Evolutionary conservation across 2,113 vertebrate species (phyloP).

Genomic region (Notarius lentiginosus): DNA sequence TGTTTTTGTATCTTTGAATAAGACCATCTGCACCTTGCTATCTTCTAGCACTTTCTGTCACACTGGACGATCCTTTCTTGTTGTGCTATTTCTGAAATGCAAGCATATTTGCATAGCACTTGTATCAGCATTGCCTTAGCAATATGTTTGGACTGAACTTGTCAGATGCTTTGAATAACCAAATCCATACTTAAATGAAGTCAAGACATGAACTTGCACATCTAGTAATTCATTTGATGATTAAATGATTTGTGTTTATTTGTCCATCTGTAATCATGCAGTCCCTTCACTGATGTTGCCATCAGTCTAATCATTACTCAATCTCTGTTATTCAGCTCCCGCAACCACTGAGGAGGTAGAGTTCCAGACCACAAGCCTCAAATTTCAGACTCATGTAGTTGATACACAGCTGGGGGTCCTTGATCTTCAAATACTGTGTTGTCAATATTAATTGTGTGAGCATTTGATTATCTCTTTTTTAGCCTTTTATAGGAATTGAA

Average conservation of each 20-base stretch:
- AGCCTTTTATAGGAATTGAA: background rate
- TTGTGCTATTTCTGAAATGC: background rate
- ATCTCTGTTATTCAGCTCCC: background rate
- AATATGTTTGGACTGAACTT: background rate
- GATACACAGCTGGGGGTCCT: background rate
- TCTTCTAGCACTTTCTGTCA: background rate
- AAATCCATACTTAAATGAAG: background rate
- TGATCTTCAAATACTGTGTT: background rate
- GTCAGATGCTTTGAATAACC: background rate
- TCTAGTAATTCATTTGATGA: background rate
- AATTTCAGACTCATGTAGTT: background rate
- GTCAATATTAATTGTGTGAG: background rate
- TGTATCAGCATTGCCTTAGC: background rate
- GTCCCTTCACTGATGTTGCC: background rate
- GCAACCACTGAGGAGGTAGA: background rate
- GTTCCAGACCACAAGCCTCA: background rate
- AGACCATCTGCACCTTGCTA: background rate
- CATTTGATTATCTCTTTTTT: background rate
- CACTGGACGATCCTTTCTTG: background rate
- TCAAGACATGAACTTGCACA: background rate
- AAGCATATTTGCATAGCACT: background rate
- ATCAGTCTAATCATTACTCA: background rate
- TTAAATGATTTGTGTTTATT: background rate
- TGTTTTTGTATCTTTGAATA: background rate
- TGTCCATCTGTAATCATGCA: background rate